Conservation (phyloP, 2,113 vertebrate species). For the Pundamilia nyererei region DNA sequence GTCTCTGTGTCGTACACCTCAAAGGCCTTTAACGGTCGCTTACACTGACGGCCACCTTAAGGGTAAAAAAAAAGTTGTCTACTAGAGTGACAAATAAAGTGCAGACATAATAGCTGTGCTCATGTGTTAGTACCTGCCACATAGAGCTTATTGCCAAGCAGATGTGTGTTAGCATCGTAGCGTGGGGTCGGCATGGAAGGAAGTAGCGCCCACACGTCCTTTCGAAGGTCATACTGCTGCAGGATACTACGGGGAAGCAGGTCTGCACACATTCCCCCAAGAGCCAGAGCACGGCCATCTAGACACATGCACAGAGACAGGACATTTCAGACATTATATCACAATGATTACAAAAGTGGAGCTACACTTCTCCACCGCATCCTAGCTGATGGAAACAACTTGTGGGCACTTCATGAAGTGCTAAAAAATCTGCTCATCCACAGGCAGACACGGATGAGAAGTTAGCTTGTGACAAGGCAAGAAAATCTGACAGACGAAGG, state of each 20-base stretch:
- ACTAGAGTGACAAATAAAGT: not conserved
- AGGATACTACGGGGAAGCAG: slow-evolving; percentile 87
- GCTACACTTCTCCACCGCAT: not conserved
- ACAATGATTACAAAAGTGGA: fast-evolving
- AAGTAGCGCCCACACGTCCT: slow-evolving; percentile 92
- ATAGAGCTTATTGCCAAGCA: slow-evolving; percentile 87
- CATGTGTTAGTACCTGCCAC: slow-evolving; percentile 75
- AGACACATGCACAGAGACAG: not conserved
- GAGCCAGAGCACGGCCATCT: slow-evolving; percentile 88
- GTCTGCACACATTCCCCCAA: slow-evolving; percentile 92
- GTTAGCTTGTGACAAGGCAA: not conserved
- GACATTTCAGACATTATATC: not conserved
- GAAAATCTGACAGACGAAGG: slow-evolving; percentile 27
- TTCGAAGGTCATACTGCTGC: slow-evolving; percentile 92
- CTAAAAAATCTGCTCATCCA: not conserved
- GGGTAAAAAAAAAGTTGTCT: not conserved
- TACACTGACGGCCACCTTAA: slow-evolving; percentile 89
- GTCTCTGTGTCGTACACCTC: slow-evolving; percentile 89
- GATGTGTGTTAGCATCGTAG: slow-evolving; percentile 84
- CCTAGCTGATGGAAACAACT: not conserved
- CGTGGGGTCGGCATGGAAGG: slow-evolving; percentile 90
- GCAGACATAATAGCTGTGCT: slow-evolving; percentile 10
- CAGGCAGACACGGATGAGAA: not conserved
- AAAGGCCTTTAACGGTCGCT: slow-evolving; percentile 85
- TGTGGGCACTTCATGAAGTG: not conserved